Evolutionary conservation across 2,888 invertebrate genomes (phyloP).

Genomic region (Drosophila cracens): DNA sequence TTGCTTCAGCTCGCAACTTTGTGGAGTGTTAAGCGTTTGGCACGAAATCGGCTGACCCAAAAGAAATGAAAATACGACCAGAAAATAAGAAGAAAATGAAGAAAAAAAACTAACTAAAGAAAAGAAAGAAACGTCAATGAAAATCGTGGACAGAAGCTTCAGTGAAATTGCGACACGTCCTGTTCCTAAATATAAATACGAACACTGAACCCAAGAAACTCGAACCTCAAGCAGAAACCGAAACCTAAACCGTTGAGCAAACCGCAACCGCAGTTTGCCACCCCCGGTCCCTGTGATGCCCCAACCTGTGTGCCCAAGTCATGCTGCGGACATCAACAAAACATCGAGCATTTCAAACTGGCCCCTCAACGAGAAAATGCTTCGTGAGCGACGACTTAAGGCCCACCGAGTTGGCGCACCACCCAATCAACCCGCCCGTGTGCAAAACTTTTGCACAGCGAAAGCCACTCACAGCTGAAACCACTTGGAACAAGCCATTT

Average conservation of each 20-base stretch:
- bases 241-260: constrained; percentile 30
- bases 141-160: constrained; percentile 41
- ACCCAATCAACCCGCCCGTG: constrained; percentile 29
- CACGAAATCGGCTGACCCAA: constrained; percentile 67
- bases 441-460: constrained; percentile 64
- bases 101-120: constrained; percentile 8
- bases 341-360: constrained; percentile 44
- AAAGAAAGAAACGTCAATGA: constrained; percentile 44
- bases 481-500: constrained; percentile 70
- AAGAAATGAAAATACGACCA: constrained; percentile 20
- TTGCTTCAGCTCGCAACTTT: constrained; percentile 80
- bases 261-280: constrained; percentile 30
- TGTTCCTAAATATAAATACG: constrained; percentile 36
- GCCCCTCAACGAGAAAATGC: constrained; percentile 25
- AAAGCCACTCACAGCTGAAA: constrained; percentile 77
- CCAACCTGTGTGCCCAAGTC: neutral
- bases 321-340: constrained; percentile 51
- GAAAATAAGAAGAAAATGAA: constrained; percentile 12
- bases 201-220: constrained; percentile 17
- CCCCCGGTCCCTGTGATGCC: neutral
- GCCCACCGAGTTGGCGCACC: constrained; percentile 26
- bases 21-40: constrained; percentile 80
- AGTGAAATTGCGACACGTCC: constrained; percentile 50
- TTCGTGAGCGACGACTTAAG: constrained; percentile 73
- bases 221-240: neutral